These are phyloP conservation scores for Epinephelus malabaricus DNA, from an alignment of 2,797 vertebrate species.

Conservation along the genomic window DNA sequence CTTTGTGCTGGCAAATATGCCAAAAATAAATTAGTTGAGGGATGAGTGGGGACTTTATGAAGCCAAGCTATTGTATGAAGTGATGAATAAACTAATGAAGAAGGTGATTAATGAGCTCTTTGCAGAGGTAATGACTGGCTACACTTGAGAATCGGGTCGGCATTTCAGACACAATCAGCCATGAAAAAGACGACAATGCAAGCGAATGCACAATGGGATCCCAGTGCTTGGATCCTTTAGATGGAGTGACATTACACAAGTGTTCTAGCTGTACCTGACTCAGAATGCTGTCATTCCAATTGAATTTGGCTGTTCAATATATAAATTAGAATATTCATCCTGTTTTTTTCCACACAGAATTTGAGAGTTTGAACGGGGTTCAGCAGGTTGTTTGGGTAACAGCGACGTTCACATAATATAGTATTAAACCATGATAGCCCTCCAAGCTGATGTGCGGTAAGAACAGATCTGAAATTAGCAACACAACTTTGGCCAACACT, in stretches of 20 bases:
- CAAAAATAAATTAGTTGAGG: constrained; percentile 26
- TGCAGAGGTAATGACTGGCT: constrained; percentile 28
- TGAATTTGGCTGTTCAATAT: too few species aligned
- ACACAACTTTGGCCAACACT: too few species aligned
- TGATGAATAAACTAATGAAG: constrained; percentile 58
- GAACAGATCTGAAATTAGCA: too few species aligned
- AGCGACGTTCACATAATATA: too few species aligned
- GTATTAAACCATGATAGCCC: too few species aligned
- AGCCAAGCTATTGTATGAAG: constrained; percentile 9
- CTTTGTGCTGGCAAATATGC: constrained; percentile 18
- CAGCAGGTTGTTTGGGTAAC: too few species aligned
- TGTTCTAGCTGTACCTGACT: neutral
- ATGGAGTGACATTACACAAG: neutral
- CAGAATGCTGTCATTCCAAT: too few species aligned
- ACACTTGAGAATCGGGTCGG: neutral
- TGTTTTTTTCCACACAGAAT: too few species aligned
- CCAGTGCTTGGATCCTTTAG: neutral
- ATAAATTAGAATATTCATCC: too few species aligned
- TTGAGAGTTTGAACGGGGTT: too few species aligned
- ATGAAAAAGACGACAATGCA: neutral
- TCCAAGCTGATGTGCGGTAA: too few species aligned
- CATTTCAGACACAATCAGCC: neutral
- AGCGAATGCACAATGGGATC: neutral
- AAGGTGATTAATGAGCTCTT: constrained; percentile 47
- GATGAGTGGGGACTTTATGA: constrained; percentile 21